These are phyloP conservation scores for Pyrrhura leucotis DNA, from an alignment of 2,797 vertebrate genomes.

Conservation along the genomic window DNA sequence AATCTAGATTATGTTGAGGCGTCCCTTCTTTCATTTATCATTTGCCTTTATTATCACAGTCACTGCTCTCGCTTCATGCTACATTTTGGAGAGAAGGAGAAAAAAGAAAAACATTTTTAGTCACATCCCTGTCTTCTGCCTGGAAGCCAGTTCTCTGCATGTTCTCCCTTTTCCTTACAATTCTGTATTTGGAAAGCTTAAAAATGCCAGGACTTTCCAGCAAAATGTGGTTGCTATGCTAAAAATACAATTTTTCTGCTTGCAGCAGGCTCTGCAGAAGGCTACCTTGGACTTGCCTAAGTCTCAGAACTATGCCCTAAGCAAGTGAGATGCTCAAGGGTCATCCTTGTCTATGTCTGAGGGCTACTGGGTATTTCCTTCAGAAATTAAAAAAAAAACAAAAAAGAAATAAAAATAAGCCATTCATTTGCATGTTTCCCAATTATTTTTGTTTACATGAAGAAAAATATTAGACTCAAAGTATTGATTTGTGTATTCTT, in stretches of 20 bases:
- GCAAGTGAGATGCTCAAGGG: not conserved
- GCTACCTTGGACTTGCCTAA: not conserved
- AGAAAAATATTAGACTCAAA: not conserved
- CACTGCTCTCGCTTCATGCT: not conserved
- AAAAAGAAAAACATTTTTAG: not conserved
- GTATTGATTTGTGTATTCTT: not conserved
- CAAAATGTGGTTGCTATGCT: not conserved
- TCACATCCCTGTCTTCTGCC: not conserved
- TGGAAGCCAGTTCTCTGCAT: not conserved
- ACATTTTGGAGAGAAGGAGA: not conserved
- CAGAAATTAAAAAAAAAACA: not conserved
- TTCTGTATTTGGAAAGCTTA: not conserved
- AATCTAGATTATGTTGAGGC: constrained; percentile 45
- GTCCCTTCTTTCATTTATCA: constrained; percentile 19
- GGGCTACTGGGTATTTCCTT: not conserved
- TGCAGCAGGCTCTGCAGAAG: not conserved
- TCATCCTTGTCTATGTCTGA: not conserved
- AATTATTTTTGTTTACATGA: not conserved
- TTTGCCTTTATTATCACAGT: constrained; percentile 33
- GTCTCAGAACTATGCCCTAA: not conserved
- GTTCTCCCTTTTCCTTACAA: not conserved
- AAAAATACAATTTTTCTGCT: not conserved
- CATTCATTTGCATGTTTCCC: not conserved
- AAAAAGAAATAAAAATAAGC: not conserved
- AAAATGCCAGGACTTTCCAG: not conserved